These are phyloP conservation scores for Hypsopygia costalis DNA, from an alignment of 2,888 invertebrate species.

Conservation along the genomic window DNA sequence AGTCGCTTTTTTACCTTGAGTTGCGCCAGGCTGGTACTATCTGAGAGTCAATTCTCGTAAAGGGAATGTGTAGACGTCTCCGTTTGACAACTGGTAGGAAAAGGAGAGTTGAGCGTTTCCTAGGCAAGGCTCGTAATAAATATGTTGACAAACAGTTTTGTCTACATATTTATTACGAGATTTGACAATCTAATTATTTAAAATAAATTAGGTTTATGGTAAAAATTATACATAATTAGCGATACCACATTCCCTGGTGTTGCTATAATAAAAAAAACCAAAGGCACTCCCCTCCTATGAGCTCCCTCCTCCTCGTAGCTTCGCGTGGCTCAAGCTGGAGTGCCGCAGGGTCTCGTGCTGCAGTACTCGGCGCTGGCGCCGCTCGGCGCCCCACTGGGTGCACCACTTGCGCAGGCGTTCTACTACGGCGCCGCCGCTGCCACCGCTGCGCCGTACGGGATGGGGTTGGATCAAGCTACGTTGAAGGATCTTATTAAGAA, in stretches of 20 bases:
- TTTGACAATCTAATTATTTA: no score
- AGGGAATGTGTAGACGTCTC: no score
- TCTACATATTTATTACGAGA: no score
- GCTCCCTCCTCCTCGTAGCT: constrained; percentile 35
- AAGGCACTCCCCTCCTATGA: constrained; percentile 11
- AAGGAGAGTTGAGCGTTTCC: no score
- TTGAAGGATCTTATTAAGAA: constrained; percentile 92
- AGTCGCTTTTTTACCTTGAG: no score
- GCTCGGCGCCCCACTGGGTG: constrained; percentile 39
- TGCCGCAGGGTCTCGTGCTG: constrained; percentile 58
- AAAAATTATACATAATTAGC: no score
- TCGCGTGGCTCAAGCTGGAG: constrained; percentile 52
- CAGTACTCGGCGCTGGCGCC: constrained; percentile 53
- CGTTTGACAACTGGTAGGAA: no score
- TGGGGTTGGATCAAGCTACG: constrained; percentile 81
- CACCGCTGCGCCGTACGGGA: constrained; percentile 64
- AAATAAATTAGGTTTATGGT: no score
- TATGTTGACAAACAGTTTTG: no score
- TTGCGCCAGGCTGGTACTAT: no score
- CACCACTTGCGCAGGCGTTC: constrained; percentile 71
- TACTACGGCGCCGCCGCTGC: constrained; percentile 82
- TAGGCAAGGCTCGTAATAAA: no score
- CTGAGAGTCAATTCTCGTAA: no score
- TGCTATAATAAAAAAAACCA: constrained; percentile 2
- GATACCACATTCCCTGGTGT: not conserved